Evolutionary conservation across 2,797 vertebrate species (phyloP), one percentile per base, ranked within the genome.

Genomic region (Chelonia mydas): DNA sequence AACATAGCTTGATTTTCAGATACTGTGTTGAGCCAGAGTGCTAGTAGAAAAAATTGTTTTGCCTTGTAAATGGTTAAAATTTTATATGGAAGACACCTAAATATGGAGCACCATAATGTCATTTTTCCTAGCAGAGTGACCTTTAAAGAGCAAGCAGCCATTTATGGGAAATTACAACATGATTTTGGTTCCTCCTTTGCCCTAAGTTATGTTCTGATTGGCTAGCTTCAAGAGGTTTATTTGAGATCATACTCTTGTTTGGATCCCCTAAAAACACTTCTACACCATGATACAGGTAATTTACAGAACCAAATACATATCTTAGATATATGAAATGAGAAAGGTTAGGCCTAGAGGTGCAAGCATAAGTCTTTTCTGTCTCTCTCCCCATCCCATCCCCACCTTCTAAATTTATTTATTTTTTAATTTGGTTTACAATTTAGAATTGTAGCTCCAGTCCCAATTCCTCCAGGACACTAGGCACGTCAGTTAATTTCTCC

Each of bases 1-100:
- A 92, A 82, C 25, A 45, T 31, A 81, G 19, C n/a, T 95, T 0
- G 0, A 1, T 95, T 96, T 96, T 94, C 90, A 94, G 92, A 92
- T 94, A 77, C n/a, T 65, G 19, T 78, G 33, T 47, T 84, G 84
- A 90, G 21, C 49, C 78, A 49, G 54, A 90, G 80, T 83, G 15
- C 45, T 87, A 45, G 54, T 88, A 90, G 74, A 92, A 94, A 87
- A 83, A 51, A 31, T 81, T 89, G 72, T 84, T 95, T 80, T 88
- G 33, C 33, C 41, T 78, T 90, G 90, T 65, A 90, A 91, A 90
- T 81, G 7, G 72, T 65, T 19, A 57, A 59, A 92, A 72, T 92
- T 91, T 89, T 65, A 81, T 74, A 74, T 1, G 11, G 41, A 94
- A 93, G 55, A 93, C 81, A 27, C n/a, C 91, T 83, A 82, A 85